phyloP scores from a whole-genome alignment of 2,797 vertebrate species.

The Capromys pilorides region DNA sequence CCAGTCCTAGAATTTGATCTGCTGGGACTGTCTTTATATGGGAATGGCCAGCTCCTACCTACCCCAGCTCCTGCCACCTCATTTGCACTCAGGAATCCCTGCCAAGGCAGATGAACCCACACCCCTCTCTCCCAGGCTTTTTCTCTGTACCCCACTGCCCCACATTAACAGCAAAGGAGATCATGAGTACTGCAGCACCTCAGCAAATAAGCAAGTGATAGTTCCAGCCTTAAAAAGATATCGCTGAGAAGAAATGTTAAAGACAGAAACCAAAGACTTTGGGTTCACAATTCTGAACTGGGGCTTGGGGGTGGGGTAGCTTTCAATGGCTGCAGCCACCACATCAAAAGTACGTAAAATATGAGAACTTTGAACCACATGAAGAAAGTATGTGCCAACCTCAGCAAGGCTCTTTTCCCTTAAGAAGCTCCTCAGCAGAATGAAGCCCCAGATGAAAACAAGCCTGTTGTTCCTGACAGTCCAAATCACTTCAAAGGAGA shows the following conservation, averaged over 20 bases:
- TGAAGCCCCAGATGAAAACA: constrained; percentile 59
- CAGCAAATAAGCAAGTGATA: background rate
- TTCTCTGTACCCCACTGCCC: background rate
- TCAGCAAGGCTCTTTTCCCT: constrained; percentile 49
- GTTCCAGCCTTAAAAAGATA: background rate
- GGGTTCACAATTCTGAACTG: constrained; percentile 46
- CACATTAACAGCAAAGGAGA: background rate
- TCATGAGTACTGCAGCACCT: background rate
- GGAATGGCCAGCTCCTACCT: background rate
- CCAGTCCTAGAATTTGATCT: background rate
- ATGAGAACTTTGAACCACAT: constrained; percentile 72
- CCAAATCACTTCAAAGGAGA: constrained; percentile 67
- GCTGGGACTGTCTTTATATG: background rate
- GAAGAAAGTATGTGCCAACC: constrained; percentile 62
- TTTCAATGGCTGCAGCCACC: constrained; percentile 71
- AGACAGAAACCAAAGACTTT: constrained; percentile 71
- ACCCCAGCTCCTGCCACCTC: background rate
- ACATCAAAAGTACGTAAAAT: constrained; percentile 75
- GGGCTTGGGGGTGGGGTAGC: background rate
- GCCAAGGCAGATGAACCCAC: background rate
- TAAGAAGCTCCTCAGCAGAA: constrained; percentile 59
- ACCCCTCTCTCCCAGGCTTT: background rate
- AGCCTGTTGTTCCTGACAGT: constrained; percentile 21
- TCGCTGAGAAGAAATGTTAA: constrained; percentile 68
- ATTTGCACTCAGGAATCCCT: background rate